Evolutionary conservation across 1,140 invertebrate species (phyloP).

Genomic region (Plodia interpunctella): DNA sequence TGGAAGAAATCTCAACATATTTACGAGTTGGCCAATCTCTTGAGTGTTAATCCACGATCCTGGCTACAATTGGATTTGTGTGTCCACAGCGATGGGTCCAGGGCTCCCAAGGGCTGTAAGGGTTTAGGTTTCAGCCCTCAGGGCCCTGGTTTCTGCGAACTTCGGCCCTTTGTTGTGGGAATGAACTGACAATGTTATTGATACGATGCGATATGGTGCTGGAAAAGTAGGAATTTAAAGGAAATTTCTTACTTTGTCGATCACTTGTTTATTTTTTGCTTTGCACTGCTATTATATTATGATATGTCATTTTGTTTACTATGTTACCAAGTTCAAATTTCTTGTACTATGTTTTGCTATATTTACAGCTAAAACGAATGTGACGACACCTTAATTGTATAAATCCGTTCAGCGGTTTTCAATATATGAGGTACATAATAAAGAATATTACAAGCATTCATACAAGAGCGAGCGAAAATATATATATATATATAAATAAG

Average conservation of each 20-base stretch:
- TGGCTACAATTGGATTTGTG: conserved; percentile 7
- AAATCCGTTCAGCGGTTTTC: too few relatives aligned
- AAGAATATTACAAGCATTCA: too few relatives aligned
- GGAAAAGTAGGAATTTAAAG: background rate
- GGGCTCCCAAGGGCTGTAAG: background rate
- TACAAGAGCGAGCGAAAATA: too few relatives aligned
- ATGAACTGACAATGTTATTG: conserved; percentile 5
- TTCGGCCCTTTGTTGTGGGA: background rate
- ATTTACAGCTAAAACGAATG: too few relatives aligned
- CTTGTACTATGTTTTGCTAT: too few relatives aligned
- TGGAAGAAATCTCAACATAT: conserved; percentile 6
- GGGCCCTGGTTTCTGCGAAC: background rate
- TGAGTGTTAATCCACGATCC: conserved; percentile 7
- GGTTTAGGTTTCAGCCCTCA: background rate
- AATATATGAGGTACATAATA: too few relatives aligned
- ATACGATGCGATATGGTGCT: background rate
- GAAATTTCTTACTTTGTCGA: background rate
- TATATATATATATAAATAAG: too few relatives aligned
- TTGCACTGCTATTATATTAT: too few relatives aligned
- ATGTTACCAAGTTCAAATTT: too few relatives aligned
- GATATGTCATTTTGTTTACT: too few relatives aligned
- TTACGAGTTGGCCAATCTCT: conserved; percentile 7
- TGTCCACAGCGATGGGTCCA: background rate
- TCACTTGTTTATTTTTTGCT: too few relatives aligned
- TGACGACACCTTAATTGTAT: too few relatives aligned